Percentiles rank a stretch among this genome's conserved stretches.
Evolutionary conservation across 1,140 invertebrate species (phyloP).

Genomic region (Zelostemma sp.): DNA sequence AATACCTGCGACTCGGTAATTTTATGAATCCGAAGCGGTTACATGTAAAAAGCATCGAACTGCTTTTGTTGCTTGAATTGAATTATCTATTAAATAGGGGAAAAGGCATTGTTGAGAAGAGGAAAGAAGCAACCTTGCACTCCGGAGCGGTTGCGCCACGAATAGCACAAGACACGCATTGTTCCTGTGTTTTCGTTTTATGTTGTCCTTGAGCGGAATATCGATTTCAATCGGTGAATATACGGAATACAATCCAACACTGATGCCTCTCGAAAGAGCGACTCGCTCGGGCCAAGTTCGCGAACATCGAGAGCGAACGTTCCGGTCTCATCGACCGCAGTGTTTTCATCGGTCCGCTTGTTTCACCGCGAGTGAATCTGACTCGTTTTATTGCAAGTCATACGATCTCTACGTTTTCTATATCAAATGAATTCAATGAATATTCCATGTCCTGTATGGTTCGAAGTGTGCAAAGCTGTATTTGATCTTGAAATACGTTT

Average conservation of each 20-base stretch:
- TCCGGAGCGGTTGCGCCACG: conserved; percentile 17
- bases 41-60: neutral
- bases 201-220: conserved; percentile 56
- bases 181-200: conserved; percentile 55
- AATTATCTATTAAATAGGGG: neutral
- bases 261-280: conserved; percentile 44
- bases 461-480: neutral
- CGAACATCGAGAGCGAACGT: conserved; percentile 11
- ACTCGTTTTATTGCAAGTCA: conserved; percentile 18
- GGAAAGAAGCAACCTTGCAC: conserved; percentile 27
- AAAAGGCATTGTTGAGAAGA: neutral
- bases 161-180: conserved; percentile 52
- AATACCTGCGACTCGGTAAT: neutral
- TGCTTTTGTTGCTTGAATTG: neutral
- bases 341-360: conserved; percentile 12
- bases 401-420: conserved; percentile 17
- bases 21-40: neutral
- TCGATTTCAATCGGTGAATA: conserved; percentile 62
- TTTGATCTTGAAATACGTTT: conserved; percentile 8
- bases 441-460: conserved; percentile 15
- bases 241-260: conserved; percentile 57
- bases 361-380: conserved; percentile 11
- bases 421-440: conserved; percentile 25
- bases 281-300: conserved; percentile 11
- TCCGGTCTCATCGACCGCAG: conserved; percentile 10